These are phyloP conservation scores for Nipponia nippon DNA, from an alignment of 2,113 vertebrate species.

Conservation along the genomic window DNA sequence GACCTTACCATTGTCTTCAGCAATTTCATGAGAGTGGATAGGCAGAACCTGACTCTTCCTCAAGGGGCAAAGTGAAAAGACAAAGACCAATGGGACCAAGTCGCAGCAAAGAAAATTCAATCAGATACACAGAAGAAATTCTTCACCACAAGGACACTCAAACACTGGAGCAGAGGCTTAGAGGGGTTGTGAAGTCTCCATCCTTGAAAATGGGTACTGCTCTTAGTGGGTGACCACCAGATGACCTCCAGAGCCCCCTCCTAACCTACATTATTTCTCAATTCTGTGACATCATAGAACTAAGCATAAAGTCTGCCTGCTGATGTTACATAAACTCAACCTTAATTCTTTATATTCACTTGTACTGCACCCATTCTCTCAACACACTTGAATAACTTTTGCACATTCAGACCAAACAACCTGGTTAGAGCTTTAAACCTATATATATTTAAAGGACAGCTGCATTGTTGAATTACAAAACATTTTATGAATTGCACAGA, in stretches of 20 bases:
- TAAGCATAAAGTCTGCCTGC: background rate
- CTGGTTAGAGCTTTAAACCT: background rate
- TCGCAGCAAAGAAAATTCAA: background rate
- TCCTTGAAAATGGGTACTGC: background rate
- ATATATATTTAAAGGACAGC: background rate
- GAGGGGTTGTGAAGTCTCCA: background rate
- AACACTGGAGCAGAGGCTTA: background rate
- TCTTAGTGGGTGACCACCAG: background rate
- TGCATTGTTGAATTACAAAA: background rate
- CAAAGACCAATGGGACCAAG: background rate
- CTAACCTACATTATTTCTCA: background rate
- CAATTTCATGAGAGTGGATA: background rate
- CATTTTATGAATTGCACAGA: background rate
- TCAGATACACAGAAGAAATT: background rate
- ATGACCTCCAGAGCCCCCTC: rapidly evolving
- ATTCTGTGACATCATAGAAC: background rate
- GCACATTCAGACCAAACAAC: background rate
- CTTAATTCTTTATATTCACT: background rate
- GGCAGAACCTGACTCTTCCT: background rate
- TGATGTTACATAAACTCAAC: background rate
- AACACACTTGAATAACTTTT: background rate
- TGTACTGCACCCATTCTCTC: background rate
- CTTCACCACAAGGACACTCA: background rate
- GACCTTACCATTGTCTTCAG: background rate
- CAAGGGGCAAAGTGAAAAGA: background rate